Evolutionary conservation across 2,797 vertebrate species (phyloP), one percentile per base, ranked within the genome.

Genomic region (Macropodus opercularis): DNA sequence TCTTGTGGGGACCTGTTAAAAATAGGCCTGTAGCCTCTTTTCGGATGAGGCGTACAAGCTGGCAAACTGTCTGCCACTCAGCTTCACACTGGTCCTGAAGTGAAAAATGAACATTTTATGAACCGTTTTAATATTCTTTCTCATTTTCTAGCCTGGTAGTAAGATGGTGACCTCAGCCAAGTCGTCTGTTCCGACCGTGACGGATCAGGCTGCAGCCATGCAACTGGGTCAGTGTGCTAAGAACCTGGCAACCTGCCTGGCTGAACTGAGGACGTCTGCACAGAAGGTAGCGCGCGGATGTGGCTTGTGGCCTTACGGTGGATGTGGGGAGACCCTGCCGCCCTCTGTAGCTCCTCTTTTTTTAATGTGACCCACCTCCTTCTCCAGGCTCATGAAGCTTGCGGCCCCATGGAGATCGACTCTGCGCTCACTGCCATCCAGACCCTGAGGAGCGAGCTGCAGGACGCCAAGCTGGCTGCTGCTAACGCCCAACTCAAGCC

Each of bases 111-210:
- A 26, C 6, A 5, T 6, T 13, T 12, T 6, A 32, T 10, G 13
- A 10, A 32, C 13, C 13, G 11, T 17, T 8, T 18, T 1, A 17
- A 5, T n/a, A 47, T 7, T 36, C 1, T 50, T 36, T 52, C 34
- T 23, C 17, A 4, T 49, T 38, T 32, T 39, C 11, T 24, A 99
- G 96, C 96, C 97, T 13, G 96, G 96, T 63, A 97, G 95, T 90
- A 98, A 97, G 86, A 98, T 99, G 96, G 97, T 99, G 83, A 92
- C 95, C 1, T 98, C 96, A 0, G 94, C 96, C 35, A 98, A 98
- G 88, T 96, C 97, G 0, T 95, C 97, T 0, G 96, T 98, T 43
- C 97, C 97, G 48, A 98, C 96, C 0, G 97, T 99, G 76, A 92
- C 94, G 0, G 96, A 99, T 84, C 97, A 98, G 88, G 96, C 97